Evolutionary conservation across 2,888 invertebrate species (phyloP), one percentile per base, ranked within the genome.

Genomic region (Boloria euphrosyne): DNA sequence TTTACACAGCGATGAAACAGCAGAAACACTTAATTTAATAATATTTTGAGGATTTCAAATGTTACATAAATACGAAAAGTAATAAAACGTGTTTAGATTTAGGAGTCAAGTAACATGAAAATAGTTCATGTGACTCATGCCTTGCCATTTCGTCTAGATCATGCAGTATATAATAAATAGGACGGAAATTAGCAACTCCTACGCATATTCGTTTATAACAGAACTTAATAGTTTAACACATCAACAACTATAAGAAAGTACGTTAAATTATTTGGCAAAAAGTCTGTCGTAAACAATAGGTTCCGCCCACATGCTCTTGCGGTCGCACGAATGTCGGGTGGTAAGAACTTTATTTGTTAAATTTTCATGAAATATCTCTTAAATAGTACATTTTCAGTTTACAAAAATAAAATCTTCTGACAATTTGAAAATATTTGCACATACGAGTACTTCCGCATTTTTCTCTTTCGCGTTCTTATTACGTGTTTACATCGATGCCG

Each of bases 151-250:
- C 78, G 78, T 70, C 72, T 66, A 68, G 68, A 78, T 79, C 74
- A 76, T 73, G 72, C 71, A 76, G 74, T 75, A 76, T 73, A 71
- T 79, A 77, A 78, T 81, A 82, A 80, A 83, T 81, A 79, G 80
- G 82, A 78, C 83, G 80, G 80, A 83, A 81, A 83, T 80, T 81
- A 83, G 78, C 72, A 75, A 77, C 74, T 78, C 80, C 83, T 76
- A 84, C 81, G 70, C 74, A 68, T 51, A 58, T 54, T 62, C 62
- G 73, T 84, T 83, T 80, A 83, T 76, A 78, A 77, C 75, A 73
- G 70, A 78, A 77, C 76, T 79, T 79, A 80, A 81, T 80, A 70
- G 65, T 67, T 62, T 59, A 62, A 58, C 54, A 62, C 43, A 55
- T 31, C 14, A 54, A 44, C 17, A 55, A 3, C 74, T 76, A 75